Base-by-base conservation (phyloP, 2,888 invertebrate genomes). In the Bimastos eiseni region DNA sequence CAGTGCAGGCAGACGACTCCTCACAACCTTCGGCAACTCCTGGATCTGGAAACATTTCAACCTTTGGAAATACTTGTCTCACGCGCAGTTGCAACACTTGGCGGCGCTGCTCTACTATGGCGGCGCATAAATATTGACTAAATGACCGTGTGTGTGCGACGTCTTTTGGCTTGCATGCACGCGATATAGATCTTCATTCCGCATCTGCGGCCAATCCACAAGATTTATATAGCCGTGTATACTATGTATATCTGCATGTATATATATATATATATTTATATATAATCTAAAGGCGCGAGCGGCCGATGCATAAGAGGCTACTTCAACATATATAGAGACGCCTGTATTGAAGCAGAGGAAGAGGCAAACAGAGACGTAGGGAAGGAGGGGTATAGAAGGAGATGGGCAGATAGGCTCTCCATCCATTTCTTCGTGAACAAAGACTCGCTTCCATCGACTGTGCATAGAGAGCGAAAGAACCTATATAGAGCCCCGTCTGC, bases 161-260 rank as follows among this genome's bases (percentile, higher is more conserved):
- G 70, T 70, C 70, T 30, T n/a, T 70, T 70, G 70, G 70, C 11
- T n/a, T n/a, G n/a, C 70, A 70, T 70, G 70, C 30, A 11, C 70
- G n/a, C 70, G 70, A 70, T 70, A 70, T 70, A 70, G 70, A 70
- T 70, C 70, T 70, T 70, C 70, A 70, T 70, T 70, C 30, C 70
- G 70, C 70, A 70, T 30, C 30, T 70, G 70, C 70, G 70, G 70
- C 70, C 70, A 70, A 70, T 70, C 70, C 70, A n/a, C 70, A 8
- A 86, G 34, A 86, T 86, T 36, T 86, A 86, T 86, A 36, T 17
- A 34, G 34, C 34, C 37, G 15, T 86, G 24, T 34, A 86, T 86
- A 86, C n/a, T n/a, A 83, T 83, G 33, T 55, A 55, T 55, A 55
- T 55, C 17, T 55, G 24, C 24, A 55, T 55, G 24, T 55, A 55